These are phyloP conservation scores for Yasuhikotakia modesta DNA, from an alignment of 2,797 vertebrate species.

Conservation along the genomic window DNA sequence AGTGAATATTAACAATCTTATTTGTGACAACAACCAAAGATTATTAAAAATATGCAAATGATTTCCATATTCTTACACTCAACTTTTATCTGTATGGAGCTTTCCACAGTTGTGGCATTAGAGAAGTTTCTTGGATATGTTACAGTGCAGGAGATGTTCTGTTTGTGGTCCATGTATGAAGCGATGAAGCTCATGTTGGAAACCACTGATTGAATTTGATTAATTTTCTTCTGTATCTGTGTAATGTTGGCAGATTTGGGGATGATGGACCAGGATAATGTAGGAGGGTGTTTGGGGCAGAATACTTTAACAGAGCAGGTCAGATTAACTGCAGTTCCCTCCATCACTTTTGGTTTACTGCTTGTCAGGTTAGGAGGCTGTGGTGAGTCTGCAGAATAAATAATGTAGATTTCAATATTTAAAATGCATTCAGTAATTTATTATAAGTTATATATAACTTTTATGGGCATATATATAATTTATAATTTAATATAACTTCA, in stretches of 20 bases:
- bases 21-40: background rate
- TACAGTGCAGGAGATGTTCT: slow-evolving; percentile 59
- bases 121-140: slow-evolving; percentile 54
- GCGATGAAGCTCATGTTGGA: slow-evolving; percentile 56
- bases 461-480: too few relatives aligned
- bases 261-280: slow-evolving; percentile 62
- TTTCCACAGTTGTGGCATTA: background rate
- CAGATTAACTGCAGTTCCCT: slow-evolving; percentile 28
- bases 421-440: background rate
- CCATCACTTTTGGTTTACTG: background rate
- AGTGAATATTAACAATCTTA: background rate
- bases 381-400: background rate
- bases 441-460: too few relatives aligned
- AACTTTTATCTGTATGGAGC: slow-evolving; percentile 20
- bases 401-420: background rate
- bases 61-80: background rate
- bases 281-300: slow-evolving; percentile 64
- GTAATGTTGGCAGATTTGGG: slow-evolving; percentile 31
- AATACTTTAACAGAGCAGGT: slow-evolving; percentile 64
- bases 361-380: background rate
- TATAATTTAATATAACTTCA: too few relatives aligned
- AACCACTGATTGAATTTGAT: slow-evolving; percentile 54
- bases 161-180: slow-evolving; percentile 57
- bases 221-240: slow-evolving; percentile 38
- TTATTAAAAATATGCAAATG: background rate